Percentiles rank a stretch among this genome's conserved stretches.
These are phyloP conservation scores for Lingula anatina DNA, from an alignment of 2,888 invertebrate species.

Conservation along the genomic window DNA sequence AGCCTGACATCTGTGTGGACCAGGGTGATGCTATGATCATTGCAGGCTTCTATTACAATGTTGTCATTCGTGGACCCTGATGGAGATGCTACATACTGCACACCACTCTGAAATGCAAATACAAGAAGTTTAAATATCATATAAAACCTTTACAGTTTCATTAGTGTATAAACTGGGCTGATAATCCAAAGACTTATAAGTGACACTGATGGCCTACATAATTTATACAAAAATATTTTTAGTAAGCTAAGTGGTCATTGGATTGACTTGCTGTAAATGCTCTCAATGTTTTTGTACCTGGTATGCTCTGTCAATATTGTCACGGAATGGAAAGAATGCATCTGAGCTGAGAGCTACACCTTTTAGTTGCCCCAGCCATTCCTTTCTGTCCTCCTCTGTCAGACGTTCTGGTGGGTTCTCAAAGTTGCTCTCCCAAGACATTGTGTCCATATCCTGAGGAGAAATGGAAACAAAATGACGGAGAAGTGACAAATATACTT, in stretches of 20 bases:
- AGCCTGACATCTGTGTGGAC: constrained; percentile 85
- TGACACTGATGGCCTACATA: too few species aligned
- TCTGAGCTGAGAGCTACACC: constrained; percentile 85
- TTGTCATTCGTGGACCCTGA: constrained; percentile 91
- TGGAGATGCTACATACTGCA: constrained; percentile 87
- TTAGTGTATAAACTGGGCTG: too few species aligned
- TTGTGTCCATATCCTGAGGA: constrained; percentile 73
- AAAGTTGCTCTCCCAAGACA: constrained; percentile 70
- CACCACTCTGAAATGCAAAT: constrained; percentile 79
- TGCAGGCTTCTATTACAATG: constrained; percentile 82
- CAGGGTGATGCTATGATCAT: constrained; percentile 81
- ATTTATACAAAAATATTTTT: too few species aligned
- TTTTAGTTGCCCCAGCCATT: constrained; percentile 57
- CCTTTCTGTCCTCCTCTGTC: constrained; percentile 57
- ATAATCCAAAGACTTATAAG: too few species aligned
- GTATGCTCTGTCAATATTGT: constrained; percentile 88
- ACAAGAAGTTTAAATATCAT: too few species aligned
- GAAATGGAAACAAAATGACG: too few species aligned
- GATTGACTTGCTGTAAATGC: too few species aligned
- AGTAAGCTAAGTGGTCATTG: too few species aligned
- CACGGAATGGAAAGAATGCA: constrained; percentile 97
- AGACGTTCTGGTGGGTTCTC: constrained; percentile 69
- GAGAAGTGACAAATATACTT: too few species aligned
- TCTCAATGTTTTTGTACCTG: too few species aligned
- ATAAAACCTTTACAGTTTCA: too few species aligned